A percentile compares a stretch with the other conserved stretches of the same genome.
These are phyloP conservation scores for Acleris literana DNA, from an alignment of 2,888 invertebrate genomes.

Conservation along the genomic window DNA sequence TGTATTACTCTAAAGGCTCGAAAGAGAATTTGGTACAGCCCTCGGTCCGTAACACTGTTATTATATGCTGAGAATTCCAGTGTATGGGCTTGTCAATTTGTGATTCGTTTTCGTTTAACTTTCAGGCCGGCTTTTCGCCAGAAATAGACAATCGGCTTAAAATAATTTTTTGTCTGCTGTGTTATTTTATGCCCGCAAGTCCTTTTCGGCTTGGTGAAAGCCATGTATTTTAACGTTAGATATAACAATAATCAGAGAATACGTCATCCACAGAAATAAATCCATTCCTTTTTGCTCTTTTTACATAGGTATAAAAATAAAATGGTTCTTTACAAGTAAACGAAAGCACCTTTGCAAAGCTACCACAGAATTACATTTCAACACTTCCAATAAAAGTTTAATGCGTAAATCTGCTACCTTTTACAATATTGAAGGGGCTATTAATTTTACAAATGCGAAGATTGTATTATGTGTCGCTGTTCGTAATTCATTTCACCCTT, in stretches of 20 bases:
- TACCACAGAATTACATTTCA: not conserved
- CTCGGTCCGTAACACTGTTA: constrained; percentile 48
- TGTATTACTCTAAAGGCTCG: too few species aligned
- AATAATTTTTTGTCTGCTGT: too few species aligned
- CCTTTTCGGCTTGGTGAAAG: too few species aligned
- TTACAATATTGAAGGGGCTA: constrained; percentile 11
- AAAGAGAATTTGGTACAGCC: constrained; percentile 53
- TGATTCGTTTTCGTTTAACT: constrained; percentile 43
- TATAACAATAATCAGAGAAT: too few species aligned
- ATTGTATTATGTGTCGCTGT: constrained; percentile 12
- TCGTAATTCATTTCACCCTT: constrained; percentile 29
- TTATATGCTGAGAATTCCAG: constrained; percentile 45
- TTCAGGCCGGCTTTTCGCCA: not conserved
- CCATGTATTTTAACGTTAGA: too few species aligned
- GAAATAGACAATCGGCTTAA: too few species aligned
- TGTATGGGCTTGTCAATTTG: constrained; percentile 48
- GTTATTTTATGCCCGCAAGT: too few species aligned
- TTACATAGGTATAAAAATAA: too few species aligned
- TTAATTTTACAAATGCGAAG: constrained; percentile 31
- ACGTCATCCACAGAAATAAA: too few species aligned
- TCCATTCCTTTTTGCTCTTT: too few species aligned
- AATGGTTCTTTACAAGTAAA: too few species aligned
- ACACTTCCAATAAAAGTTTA: constrained; percentile 5
- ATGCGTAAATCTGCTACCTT: constrained; percentile 4
- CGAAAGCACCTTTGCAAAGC: not conserved